Conservation (phyloP, 2,888 invertebrate genomes). For the Drosophila birchii region DNA sequence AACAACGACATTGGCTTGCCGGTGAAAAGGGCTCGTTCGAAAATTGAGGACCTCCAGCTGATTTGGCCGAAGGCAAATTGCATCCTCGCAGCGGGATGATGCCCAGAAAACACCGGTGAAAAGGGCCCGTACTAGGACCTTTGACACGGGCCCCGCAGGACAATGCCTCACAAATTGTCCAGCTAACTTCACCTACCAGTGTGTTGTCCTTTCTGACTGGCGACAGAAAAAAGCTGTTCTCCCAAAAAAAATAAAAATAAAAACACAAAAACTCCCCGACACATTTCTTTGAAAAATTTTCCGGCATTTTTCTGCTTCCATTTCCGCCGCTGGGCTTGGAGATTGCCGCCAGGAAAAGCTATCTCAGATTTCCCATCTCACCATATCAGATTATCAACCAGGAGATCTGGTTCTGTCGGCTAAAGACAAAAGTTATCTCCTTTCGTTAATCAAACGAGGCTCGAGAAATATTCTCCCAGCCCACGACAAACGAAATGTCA, state of each 20-base stretch:
- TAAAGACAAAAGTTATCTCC: slow-evolving; percentile 65
- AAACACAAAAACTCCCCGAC: slow-evolving; percentile 24
- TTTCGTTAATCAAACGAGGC: slow-evolving; percentile 13
- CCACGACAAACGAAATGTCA: slow-evolving; percentile 31
- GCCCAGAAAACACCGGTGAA: slow-evolving; percentile 50
- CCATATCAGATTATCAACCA: slow-evolving; percentile 37
- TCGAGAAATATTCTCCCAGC: slow-evolving; percentile 19
- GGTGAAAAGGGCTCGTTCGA: slow-evolving; percentile 36
- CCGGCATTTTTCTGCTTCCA: slow-evolving; percentile 43
- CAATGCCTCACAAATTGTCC: slow-evolving; percentile 55
- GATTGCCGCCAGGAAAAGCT: slow-evolving; percentile 43
- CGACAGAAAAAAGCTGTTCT: not conserved
- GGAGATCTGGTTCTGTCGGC: slow-evolving; percentile 46
- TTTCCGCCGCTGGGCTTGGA: slow-evolving; percentile 55
- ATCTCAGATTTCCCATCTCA: slow-evolving; percentile 55
- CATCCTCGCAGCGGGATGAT: slow-evolving; percentile 64
- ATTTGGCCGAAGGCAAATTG: slow-evolving; percentile 68
- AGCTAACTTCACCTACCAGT: slow-evolving; percentile 51
- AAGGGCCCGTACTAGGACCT: slow-evolving; percentile 40
- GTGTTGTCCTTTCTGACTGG: slow-evolving; percentile 40
- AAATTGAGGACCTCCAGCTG: slow-evolving; percentile 69
- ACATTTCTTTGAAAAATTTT: slow-evolving; percentile 28
- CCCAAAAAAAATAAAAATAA: slow-evolving; percentile 25
- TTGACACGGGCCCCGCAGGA: slow-evolving; percentile 41
- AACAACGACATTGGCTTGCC: slow-evolving; percentile 22